Base-by-base conservation (phyloP, 1,140 invertebrate genomes). In the Drosophila sp. region DNA sequence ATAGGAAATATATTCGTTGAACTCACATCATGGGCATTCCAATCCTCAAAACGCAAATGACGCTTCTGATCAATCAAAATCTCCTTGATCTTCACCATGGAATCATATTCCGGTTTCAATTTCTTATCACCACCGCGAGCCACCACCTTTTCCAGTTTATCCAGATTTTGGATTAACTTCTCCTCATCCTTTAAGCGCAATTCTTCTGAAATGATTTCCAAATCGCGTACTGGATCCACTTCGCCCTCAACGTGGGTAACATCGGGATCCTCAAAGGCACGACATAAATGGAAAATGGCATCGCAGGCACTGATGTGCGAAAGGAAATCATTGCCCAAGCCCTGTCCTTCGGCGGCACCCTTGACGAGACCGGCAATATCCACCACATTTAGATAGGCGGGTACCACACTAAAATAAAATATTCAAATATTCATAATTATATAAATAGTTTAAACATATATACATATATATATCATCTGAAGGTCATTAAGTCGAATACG, bases 351-450 rank as follows among this genome's bases (percentile, higher is more conserved):
- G 17, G 98, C 96, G 3, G 99, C 99, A 41, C 99, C 99, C 91
- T 99, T 98, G 3, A 99, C 99, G 60, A 99, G 93, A 5, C 99
- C 99, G 57, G 99, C 99, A 90, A 99, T 99, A 91, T 99, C 99
- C 5, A 99, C 97, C 25, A 99, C 96, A 91, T 99, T 99, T 56
- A 99, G 93, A 92, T 97, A 98, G 0, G 98, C 99, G 29, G 99
- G 98, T 7, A 99, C 98, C 94, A 99, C 98, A 91, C 98, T 99
- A 93, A 27, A 60, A 3, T 33, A 33, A 10, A 2, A 57, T 6
- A 8, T 1, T 1, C 23, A 7, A 11, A 6, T 35, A 25, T 27
- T 25, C 1, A 8, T 35, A n/a, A 8, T 66, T 44, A 25, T 8
- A 4, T 57, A 56, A 58, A 66, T 47, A 25, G 8, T 33, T 60